Evolutionary conservation across 2,113 vertebrate genomes (phyloP), one percentile per base, ranked within the genome.

Genomic region (Thunnus maccoyii): DNA sequence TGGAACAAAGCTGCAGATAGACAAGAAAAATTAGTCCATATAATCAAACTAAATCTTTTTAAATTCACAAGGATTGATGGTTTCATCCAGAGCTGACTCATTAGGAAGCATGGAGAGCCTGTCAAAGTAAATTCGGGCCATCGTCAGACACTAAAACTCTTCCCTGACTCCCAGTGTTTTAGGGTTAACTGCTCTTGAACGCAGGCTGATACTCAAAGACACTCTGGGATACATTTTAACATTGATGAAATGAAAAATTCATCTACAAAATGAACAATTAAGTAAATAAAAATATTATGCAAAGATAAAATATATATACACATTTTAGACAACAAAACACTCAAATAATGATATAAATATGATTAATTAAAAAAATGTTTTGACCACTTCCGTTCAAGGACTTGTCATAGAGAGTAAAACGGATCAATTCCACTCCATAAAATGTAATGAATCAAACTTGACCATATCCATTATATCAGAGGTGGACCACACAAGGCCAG

Each of bases 1-100:
- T 36, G 52, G 80, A 90, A 82, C 81, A 84, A 86, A 87, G 60
- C 76, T 86, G 78, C 83, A 81, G 84, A 80, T 51, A 72, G 72
- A 84, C 57, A 65, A 58, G 36, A 41, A 74, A 78, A 55, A 74
- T 70, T 63, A 70, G 65, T 83, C 76, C 72, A 51, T 46, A 47
- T 78, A 52, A 78, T 75, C 67, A 30, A 85, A 78, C 67, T 78
- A 48, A 55, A 66, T 47, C 30, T 44, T 85, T 78, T 76, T 46
- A 61, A 79, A 68, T 67, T 69, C 74, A 87, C 50, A 55, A 41
- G 63, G 51, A 60, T 58, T 67, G 63, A 82, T 54, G 50, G 41
- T 78, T 77, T 76, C 47, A 56, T 74, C 47, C 48, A 30, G 55
- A 77, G 58, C 50, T 78, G 76, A 64, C 50, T 57, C 69, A 27